Percentiles rank a stretch among this genome's conserved stretches.
phyloP scores from a whole-genome alignment of 2,888 invertebrate species.

The Harpalus rubripes region DNA sequence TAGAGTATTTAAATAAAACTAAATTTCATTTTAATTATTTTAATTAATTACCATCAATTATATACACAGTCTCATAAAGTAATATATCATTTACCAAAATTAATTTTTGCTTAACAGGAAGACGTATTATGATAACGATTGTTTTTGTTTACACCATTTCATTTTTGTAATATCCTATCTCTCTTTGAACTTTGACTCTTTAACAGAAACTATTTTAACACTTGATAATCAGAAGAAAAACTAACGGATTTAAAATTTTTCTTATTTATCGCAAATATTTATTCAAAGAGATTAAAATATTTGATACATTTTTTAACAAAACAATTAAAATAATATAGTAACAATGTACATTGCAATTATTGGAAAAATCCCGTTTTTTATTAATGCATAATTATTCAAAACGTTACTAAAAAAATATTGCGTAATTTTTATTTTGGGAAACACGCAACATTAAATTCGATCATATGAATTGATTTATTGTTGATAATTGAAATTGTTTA shows the following conservation, averaged over 20 bases:
- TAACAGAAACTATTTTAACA: constrained; percentile 6
- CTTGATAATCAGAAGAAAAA: neutral
- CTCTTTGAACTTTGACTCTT: neutral
- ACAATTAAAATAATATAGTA: neutral
- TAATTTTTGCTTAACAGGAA: neutral
- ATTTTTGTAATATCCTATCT: neutral
- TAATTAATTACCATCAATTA: no score
- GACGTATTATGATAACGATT: neutral
- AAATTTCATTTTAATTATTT: no score
- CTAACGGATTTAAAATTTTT: neutral
- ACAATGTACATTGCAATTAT: constrained; percentile 14
- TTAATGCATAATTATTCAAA: neutral
- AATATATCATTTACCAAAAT: no score
- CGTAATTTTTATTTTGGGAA: constrained; percentile 30
- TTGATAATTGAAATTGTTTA: neutral
- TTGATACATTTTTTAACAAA: neutral
- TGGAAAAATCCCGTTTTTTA: constrained; percentile 17
- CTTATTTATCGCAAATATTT: no score
- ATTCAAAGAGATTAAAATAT: neutral
- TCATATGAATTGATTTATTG: neutral
- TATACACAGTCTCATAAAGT: no score
- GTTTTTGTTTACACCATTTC: neutral
- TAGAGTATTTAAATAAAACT: no score
- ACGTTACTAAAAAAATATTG: constrained; percentile 17
- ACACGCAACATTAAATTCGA: constrained; percentile 27